Evolutionary conservation across 2,888 invertebrate species (phyloP).

Genomic region (Melieria omissa): DNA sequence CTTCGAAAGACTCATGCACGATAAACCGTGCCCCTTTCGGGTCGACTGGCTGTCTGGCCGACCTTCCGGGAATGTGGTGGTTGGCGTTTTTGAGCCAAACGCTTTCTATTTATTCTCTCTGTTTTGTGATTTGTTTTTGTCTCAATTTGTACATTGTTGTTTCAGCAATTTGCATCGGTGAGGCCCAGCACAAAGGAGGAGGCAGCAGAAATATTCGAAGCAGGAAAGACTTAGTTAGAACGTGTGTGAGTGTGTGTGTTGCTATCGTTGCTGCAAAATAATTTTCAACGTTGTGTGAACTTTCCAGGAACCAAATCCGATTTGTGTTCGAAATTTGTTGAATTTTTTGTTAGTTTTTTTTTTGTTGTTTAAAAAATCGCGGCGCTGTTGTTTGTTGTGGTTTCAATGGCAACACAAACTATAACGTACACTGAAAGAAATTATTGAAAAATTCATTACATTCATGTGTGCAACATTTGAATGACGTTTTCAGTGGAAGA

Average conservation of each 20-base stretch:
- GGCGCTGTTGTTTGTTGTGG: neutral
- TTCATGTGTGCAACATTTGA: no score
- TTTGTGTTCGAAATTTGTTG: constrained; percentile 13
- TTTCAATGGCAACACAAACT: neutral
- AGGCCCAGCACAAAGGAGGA: neutral
- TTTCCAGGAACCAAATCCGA: constrained; percentile 13
- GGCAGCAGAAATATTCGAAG: neutral
- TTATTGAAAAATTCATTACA: no score
- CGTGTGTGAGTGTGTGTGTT: constrained; percentile 15
- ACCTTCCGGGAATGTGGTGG: constrained; percentile 31
- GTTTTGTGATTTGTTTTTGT: neutral
- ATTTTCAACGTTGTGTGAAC: constrained; percentile 18
- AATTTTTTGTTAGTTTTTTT: constrained; percentile 1
- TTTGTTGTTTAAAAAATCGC: neutral
- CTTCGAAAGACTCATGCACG: neutral
- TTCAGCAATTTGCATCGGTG: constrained; percentile 21
- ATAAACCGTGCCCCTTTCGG: neutral
- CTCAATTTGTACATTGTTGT: constrained; percentile 15
- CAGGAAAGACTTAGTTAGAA: constrained; percentile 16
- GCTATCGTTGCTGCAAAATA: constrained; percentile 25
- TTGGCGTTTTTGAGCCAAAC: constrained; percentile 18
- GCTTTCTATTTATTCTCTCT: neutral
- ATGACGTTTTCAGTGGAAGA: no score
- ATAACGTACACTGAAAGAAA: neutral
- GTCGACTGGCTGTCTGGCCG: constrained; percentile 20